These are phyloP conservation scores for Ips nitidus DNA, from an alignment of 1,140 invertebrate species.

Conservation along the genomic window DNA sequence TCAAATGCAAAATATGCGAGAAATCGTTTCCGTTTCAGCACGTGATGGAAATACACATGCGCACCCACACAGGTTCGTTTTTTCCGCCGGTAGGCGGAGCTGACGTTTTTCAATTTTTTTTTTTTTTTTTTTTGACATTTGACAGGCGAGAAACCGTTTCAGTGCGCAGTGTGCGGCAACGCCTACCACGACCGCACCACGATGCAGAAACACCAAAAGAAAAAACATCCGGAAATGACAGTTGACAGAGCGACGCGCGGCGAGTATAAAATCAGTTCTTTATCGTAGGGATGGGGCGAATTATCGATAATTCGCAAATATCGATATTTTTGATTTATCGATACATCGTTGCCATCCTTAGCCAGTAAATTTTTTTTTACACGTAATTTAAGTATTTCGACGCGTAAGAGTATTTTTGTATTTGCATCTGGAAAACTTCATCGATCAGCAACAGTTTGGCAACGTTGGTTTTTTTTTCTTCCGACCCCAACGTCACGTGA, in stretches of 20 bases:
- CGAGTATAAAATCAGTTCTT: constrained; percentile 22
- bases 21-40: constrained; percentile 30
- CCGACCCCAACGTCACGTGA: too few relatives aligned
- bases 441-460: too few relatives aligned
- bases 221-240: constrained; percentile 34
- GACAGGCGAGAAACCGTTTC: constrained; percentile 29
- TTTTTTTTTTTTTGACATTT: constrained; percentile 1
- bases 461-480: too few relatives aligned
- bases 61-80: constrained; percentile 28
- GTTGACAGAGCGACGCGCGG: constrained; percentile 8
- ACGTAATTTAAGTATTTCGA: too few relatives aligned
- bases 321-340: too few relatives aligned
- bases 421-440: too few relatives aligned
- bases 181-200: constrained; percentile 27
- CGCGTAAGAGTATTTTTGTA: too few relatives aligned
- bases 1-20: constrained; percentile 29
- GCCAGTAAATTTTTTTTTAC: too few relatives aligned
- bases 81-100: neutral
- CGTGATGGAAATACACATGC: constrained; percentile 28
- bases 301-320: too few relatives aligned
- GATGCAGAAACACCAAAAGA: constrained; percentile 34
- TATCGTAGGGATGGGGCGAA: neutral
- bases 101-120: neutral
- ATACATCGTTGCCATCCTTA: too few relatives aligned
- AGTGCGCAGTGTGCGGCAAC: constrained; percentile 25